Evolutionary conservation across 2,797 vertebrate species (phyloP), one percentile per base, ranked within the genome.

Genomic region (Ctenochaetus hawaiiensis): DNA sequence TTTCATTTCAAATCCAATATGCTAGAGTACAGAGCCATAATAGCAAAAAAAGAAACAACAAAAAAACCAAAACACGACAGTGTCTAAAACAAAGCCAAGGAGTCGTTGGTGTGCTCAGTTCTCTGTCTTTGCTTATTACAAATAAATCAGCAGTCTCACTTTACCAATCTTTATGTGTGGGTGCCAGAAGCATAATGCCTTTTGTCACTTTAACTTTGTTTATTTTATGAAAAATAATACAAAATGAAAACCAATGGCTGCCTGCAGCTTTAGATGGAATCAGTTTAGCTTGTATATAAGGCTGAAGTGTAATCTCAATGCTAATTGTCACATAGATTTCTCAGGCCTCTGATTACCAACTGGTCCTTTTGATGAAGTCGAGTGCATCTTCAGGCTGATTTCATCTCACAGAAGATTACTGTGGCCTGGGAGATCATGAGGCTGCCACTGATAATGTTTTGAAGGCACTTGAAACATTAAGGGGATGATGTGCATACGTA

Each of bases 311-410:
- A 78, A 81, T 87, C 58, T 70, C 75, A 77, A 78, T 82, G 53
- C 26, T 86, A 89, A 91, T 86, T 84, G 81, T 75, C 73, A 72
- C 68, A 75, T 54, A 73, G 72, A 72, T 37, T 61, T 78, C 85
- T 62, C 57, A 22, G 69, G 67, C 72, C 67, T 72, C 54, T 93
- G 90, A 91, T 93, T 91, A 84, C 78, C 63, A 80, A 74, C 72
- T 26, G 61, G 79, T 74, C 66, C 81, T 85, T 78, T 71, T 92
- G 86, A 86, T 80, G 64, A 82, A 78, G 81, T 54, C 5, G 56
- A 82, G 82, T 85, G 74, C 30, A 37, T 81, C 81, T 75, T 83
- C 72, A 68, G 75, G 54, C 83, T 88, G 87, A 89, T 89, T 92
- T 84, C 79, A 82, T 90, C 85, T 85, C 81, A 30, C 58, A 77